These are phyloP conservation scores for Glaucomys volans DNA, from an alignment of 2,113 vertebrate genomes.

Conservation along the genomic window DNA sequence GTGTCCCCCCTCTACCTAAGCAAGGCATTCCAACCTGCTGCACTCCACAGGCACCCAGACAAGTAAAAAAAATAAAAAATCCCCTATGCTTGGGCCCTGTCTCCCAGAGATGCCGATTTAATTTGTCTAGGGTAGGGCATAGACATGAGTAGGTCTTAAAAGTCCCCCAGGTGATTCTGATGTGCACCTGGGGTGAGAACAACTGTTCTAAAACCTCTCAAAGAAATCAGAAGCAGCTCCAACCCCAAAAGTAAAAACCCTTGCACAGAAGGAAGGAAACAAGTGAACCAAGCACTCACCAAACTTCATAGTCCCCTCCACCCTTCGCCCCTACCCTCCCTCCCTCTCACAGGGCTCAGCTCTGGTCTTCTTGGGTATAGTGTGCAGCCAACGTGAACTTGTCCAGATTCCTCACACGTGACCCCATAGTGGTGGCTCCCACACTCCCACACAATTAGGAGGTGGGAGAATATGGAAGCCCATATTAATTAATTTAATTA, in stretches of 20 bases:
- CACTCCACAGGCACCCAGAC: not conserved
- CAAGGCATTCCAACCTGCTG: not conserved
- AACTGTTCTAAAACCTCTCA: not conserved
- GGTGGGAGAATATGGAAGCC: too few relatives aligned
- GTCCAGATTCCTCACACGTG: too few relatives aligned
- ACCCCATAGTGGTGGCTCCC: not conserved
- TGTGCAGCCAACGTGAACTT: not conserved
- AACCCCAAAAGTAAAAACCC: not conserved
- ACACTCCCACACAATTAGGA: too few relatives aligned
- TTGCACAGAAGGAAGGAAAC: not conserved
- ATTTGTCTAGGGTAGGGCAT: not conserved
- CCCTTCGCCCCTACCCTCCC: too few relatives aligned
- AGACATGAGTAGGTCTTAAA: not conserved
- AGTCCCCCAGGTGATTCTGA: not conserved
- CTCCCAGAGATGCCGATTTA: not conserved
- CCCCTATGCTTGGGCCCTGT: not conserved
- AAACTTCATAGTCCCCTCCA: not conserved
- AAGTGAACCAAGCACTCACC: not conserved
- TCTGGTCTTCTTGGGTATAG: not conserved
- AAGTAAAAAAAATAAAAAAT: not conserved
- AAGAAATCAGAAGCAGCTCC: conserved; percentile 48
- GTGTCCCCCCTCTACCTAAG: not conserved
- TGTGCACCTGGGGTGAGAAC: not conserved
- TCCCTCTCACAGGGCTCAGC: not conserved
- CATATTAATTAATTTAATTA: too few relatives aligned